phyloP scores from a whole-genome alignment of 1,140 invertebrate genomes.

The Plectrocnemia conspersa region DNA sequence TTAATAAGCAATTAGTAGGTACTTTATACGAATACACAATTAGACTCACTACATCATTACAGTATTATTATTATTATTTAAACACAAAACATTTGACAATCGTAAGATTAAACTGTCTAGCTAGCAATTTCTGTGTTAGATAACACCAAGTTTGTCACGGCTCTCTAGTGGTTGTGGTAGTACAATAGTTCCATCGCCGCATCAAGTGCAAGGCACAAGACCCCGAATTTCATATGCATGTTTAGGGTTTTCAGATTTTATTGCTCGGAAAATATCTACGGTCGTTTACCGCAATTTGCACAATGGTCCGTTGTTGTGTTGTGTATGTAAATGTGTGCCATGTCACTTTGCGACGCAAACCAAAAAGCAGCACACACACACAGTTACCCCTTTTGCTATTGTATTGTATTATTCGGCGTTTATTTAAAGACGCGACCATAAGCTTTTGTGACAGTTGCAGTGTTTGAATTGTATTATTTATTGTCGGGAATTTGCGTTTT shows the following conservation, averaged over 20 bases:
- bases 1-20: no score
- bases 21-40: no score
- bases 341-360: background rate
- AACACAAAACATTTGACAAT: no score
- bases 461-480: slow-evolving; percentile 2
- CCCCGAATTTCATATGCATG: slow-evolving; percentile 14
- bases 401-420: slow-evolving; percentile 16
- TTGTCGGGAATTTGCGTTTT: slow-evolving; percentile 1
- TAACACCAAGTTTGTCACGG: slow-evolving; percentile 4
- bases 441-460: slow-evolving; percentile 17
- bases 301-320: slow-evolving; percentile 3
- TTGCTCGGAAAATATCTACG: slow-evolving; percentile 22
- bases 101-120: no score
- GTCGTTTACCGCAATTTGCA: slow-evolving; percentile 14
- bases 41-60: no score
- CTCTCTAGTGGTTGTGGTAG: no score
- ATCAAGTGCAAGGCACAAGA: slow-evolving; percentile 2
- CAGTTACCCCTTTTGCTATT: background rate
- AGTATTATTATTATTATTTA: no score
- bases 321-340: background rate
- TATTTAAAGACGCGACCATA: slow-evolving; percentile 5
- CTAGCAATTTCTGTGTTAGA: no score
- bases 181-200: background rate
- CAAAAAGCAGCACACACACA: background rate
- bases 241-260: slow-evolving; percentile 19